Conservation (phyloP, 2,888 invertebrate species). For the Microplitis manilae region DNA sequence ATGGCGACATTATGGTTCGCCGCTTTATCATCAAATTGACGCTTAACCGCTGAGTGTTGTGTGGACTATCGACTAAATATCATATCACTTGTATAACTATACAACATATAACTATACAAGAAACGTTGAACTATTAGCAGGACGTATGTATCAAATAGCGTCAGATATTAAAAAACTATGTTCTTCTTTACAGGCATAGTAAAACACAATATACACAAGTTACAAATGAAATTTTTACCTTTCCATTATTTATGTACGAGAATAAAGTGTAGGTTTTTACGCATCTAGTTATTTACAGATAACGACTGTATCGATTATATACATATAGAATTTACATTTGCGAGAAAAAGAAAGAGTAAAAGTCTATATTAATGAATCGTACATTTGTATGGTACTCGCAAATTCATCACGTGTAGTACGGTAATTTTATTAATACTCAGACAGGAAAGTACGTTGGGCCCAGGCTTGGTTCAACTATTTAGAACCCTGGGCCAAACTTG, state of each 20-base stretch:
- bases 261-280: background rate
- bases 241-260: background rate
- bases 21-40: constrained; percentile 17
- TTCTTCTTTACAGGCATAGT: background rate
- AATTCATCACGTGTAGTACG: no score
- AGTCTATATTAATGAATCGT: no score
- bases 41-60: constrained; percentile 8
- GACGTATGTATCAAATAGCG: background rate
- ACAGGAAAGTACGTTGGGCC: no score
- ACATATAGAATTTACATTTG: no score
- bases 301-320: no score
- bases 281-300: background rate
- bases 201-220: background rate
- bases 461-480: no score
- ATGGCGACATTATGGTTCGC: constrained; percentile 56
- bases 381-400: no score
- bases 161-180: background rate
- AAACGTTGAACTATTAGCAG: background rate
- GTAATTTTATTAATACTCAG: no score
- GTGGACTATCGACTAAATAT: constrained; percentile 28
- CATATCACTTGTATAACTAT: constrained; percentile 5
- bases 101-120: background rate
- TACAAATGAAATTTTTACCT: background rate
- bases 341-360: no score
- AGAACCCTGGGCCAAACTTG: no score